phyloP scores from a whole-genome alignment of 2,888 invertebrate species.

The Scaptomyza reducta region DNA sequence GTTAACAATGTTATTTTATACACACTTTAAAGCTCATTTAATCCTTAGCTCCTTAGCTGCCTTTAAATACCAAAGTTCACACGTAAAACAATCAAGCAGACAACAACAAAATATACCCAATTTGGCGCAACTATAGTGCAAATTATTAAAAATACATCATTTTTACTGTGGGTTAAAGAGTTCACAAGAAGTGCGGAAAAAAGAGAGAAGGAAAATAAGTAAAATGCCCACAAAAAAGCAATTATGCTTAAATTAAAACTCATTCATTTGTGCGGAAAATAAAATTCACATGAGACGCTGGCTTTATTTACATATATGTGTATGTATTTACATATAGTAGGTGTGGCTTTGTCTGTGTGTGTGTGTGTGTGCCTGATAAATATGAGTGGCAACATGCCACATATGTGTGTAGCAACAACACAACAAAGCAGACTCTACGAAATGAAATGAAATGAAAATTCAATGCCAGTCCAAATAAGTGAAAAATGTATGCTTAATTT shows the following conservation, averaged over 20 bases:
- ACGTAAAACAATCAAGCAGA: neutral
- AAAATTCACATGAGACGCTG: conserved; percentile 65
- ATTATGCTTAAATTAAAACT: conserved; percentile 81
- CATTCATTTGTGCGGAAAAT: conserved; percentile 74
- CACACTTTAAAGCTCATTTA: too few species aligned
- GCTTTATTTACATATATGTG: conserved; percentile 14
- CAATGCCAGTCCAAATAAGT: conserved; percentile 71
- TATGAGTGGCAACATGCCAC: conserved; percentile 20
- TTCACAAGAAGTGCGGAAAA: conserved; percentile 32
- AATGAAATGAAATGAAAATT: conserved; percentile 69
- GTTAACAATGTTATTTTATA: too few species aligned
- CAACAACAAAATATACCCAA: conserved; percentile 17
- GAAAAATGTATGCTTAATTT: conserved; percentile 68
- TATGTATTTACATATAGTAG: conserved; percentile 12
- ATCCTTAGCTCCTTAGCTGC: too few species aligned
- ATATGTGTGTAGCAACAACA: conserved; percentile 26
- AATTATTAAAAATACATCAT: conserved; percentile 15
- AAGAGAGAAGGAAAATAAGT: neutral
- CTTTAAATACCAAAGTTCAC: too few species aligned
- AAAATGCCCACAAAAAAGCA: conserved; percentile 71
- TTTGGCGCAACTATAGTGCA: conserved; percentile 1
- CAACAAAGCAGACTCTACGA: conserved; percentile 52
- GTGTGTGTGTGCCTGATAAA: conserved; percentile 28
- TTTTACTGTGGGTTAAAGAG: conserved; percentile 11
- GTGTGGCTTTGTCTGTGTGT: conserved; percentile 18